Conservation (phyloP, 2,888 invertebrate genomes). For the Lithophane leautieri region DNA sequence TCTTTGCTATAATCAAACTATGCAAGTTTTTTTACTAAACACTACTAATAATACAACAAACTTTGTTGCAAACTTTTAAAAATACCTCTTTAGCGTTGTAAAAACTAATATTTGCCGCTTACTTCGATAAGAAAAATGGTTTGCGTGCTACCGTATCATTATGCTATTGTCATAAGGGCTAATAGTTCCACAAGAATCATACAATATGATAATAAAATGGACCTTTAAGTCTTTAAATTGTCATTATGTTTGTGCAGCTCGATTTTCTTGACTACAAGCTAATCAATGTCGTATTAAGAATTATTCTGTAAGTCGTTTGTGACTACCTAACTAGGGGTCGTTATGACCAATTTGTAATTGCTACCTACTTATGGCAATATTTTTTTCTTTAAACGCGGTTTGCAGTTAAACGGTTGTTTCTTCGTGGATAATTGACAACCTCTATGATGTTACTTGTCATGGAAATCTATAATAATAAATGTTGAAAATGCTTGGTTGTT, state of each 20-base stretch:
- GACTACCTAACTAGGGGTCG: conserved; percentile 84
- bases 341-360: conserved; percentile 88
- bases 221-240: conserved; percentile 90
- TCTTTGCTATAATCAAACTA: too few species aligned
- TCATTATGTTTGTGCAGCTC: conserved; percentile 84
- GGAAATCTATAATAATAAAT: conserved; percentile 20
- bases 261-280: conserved; percentile 81
- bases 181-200: conserved; percentile 89
- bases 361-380: conserved; percentile 79
- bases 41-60: too few species aligned
- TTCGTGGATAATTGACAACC: conserved; percentile 61
- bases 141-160: conserved; percentile 87
- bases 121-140: conserved; percentile 82
- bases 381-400: conserved; percentile 73
- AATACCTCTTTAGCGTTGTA: conserved; percentile 54
- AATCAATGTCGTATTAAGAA: conserved; percentile 90
- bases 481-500: neutral
- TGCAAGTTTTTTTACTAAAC: too few species aligned
- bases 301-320: conserved; percentile 88
- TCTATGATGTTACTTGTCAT: conserved; percentile 30
- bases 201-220: conserved; percentile 90
- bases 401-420: conserved; percentile 71
- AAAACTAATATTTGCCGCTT: conserved; percentile 69
- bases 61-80: conserved; percentile 38
- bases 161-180: conserved; percentile 89